Percentiles rank a stretch among this genome's conserved stretches.
phyloP scores from a whole-genome alignment of 2,888 invertebrate genomes.

The Cephus nigrinus region DNA sequence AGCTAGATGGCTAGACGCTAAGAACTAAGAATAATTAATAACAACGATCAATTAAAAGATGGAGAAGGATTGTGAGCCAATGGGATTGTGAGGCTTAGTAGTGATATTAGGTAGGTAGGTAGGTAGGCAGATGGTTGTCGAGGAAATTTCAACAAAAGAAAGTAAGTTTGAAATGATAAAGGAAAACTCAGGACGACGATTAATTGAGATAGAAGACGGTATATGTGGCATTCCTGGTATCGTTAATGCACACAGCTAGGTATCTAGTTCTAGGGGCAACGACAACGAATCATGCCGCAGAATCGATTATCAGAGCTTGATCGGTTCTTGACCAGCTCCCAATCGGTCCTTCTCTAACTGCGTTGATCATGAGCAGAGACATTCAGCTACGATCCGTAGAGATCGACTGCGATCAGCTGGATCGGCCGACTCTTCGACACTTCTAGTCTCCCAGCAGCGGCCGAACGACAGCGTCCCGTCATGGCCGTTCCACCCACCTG shows the following conservation, averaged over 20 bases:
- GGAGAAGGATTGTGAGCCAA: background rate
- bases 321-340: background rate
- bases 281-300: conserved; percentile 66
- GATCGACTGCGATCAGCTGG: background rate
- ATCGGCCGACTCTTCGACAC: background rate
- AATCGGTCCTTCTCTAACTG: background rate
- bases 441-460: background rate
- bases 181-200: conserved; percentile 25
- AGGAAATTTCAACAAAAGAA: background rate
- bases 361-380: background rate
- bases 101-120: background rate
- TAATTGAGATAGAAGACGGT: conserved; percentile 38
- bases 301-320: conserved; percentile 37
- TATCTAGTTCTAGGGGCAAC: conserved; percentile 63
- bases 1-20: background rate
- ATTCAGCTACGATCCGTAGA: background rate
- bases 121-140: background rate
- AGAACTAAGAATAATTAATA: background rate
- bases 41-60: background rate
- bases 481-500: background rate
- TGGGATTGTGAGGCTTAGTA: background rate
- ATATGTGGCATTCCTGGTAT: conserved; percentile 61
- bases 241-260: conserved; percentile 64
- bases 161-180: conserved; percentile 30
- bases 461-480: background rate